A percentile compares a stretch with the other conserved stretches of the same genome.
These are phyloP conservation scores for Psilanteris sp. DNA, from an alignment of 1,140 invertebrate genomes.

Conservation along the genomic window DNA sequence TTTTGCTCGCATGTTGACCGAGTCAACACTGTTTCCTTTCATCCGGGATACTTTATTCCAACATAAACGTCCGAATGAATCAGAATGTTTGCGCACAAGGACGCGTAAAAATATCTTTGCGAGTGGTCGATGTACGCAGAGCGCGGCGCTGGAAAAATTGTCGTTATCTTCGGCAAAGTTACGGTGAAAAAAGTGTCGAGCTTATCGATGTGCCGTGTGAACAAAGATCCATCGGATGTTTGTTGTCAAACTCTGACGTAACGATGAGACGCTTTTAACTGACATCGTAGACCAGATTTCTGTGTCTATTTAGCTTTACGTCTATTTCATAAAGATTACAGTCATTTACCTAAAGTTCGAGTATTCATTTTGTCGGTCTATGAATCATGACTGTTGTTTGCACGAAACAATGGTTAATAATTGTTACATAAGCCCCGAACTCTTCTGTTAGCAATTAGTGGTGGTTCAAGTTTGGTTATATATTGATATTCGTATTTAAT, in stretches of 20 bases:
- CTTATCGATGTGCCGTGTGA: conserved; percentile 33
- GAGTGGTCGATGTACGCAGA: neutral
- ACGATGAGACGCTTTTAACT: conserved; percentile 25
- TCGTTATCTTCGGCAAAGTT: conserved; percentile 57
- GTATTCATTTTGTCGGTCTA: conserved; percentile 23
- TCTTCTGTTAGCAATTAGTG: no score
- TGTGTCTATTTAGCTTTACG: conserved; percentile 50
- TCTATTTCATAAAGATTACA: conserved; percentile 43
- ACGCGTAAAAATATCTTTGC: conserved; percentile 52
- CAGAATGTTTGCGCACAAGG: conserved; percentile 57
- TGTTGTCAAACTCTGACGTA: conserved; percentile 51
- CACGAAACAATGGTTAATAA: conserved; percentile 2
- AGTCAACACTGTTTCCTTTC: conserved; percentile 44
- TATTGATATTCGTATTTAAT: no score
- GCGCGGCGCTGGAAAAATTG: conserved; percentile 47
- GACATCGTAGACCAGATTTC: conserved; percentile 49
- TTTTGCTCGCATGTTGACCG: conserved; percentile 30
- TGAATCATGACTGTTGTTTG: conserved; percentile 35
- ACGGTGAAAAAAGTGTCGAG: conserved; percentile 13
- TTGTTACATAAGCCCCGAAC: neutral
- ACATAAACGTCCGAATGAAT: conserved; percentile 51
- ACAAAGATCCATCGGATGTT: conserved; percentile 46
- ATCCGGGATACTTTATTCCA: conserved; percentile 50
- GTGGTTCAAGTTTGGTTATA: no score
- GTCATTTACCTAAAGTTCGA: conserved; percentile 34